Conservation (phyloP, 2,888 invertebrate species). For the Cataglyphis albicans region DNA sequence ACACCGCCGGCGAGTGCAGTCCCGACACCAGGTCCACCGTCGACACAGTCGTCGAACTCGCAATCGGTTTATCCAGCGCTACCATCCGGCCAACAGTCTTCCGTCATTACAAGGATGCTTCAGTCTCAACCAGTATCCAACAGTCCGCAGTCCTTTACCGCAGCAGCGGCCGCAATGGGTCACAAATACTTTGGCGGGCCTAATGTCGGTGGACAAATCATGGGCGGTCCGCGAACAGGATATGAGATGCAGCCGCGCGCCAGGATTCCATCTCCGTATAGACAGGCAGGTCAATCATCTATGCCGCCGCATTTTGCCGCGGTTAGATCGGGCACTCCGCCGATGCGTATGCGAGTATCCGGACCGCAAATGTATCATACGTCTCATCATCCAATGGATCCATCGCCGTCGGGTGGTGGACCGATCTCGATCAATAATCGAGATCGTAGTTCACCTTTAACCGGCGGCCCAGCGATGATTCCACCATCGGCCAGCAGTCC, state of each 20-base stretch:
- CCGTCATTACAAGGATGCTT: slow-evolving; percentile 89
- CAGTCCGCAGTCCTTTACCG: slow-evolving; percentile 84
- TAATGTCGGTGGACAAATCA: slow-evolving; percentile 78
- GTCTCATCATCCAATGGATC: slow-evolving; percentile 87
- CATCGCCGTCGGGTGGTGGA: slow-evolving; percentile 87
- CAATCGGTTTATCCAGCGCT: slow-evolving; percentile 82
- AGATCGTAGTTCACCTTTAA: slow-evolving; percentile 78
- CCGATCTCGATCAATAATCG: slow-evolving; percentile 85
- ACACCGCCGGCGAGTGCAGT: slow-evolving; percentile 80
- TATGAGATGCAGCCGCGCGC: slow-evolving; percentile 84
- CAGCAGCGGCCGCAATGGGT: slow-evolving; percentile 85
- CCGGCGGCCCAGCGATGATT: slow-evolving; percentile 82
- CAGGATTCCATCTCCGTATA: slow-evolving; percentile 84
- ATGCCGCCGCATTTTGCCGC: slow-evolving; percentile 83
- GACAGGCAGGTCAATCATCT: slow-evolving; percentile 79
- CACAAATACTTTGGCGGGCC: slow-evolving; percentile 85
- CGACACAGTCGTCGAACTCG: slow-evolving; percentile 76
- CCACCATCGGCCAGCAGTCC: slow-evolving; percentile 85
- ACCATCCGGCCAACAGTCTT: slow-evolving; percentile 85
- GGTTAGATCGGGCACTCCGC: slow-evolving; percentile 82
- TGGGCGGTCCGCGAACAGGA: slow-evolving; percentile 79
- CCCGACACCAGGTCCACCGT: slow-evolving; percentile 79
- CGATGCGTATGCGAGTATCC: slow-evolving; percentile 83
- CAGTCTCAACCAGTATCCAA: slow-evolving; percentile 86
- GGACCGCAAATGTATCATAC: slow-evolving; percentile 85